A percentile compares a stretch with the other conserved stretches of the same genome.
These are phyloP conservation scores for Tholera decimalis DNA, from an alignment of 2,888 invertebrate species.

Conservation along the genomic window DNA sequence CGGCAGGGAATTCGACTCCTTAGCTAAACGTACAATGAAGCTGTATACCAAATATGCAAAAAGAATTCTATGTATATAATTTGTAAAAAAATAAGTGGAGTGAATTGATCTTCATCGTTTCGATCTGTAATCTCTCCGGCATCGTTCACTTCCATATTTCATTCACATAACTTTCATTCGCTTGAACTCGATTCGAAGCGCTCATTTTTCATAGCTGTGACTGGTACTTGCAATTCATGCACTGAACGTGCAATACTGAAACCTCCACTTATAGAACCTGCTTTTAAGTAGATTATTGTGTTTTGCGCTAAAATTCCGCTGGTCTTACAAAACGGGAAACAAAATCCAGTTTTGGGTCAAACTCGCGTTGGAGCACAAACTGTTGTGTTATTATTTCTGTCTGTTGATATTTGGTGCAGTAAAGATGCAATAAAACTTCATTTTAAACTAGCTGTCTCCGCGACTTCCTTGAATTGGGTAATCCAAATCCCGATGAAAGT, in stretches of 20 bases:
- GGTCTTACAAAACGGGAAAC: background rate
- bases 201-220: constrained; percentile 56
- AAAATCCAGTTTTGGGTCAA: no score
- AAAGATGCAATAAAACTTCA: no score
- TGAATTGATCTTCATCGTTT: constrained; percentile 33
- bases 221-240: constrained; percentile 58
- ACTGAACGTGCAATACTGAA: constrained; percentile 46
- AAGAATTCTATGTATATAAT: background rate
- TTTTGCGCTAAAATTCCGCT: constrained; percentile 10
- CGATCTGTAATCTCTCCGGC: constrained; percentile 44
- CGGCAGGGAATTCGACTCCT: no score
- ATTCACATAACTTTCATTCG: constrained; percentile 59
- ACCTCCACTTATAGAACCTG: constrained; percentile 15
- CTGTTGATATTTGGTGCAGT: no score
- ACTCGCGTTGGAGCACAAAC: no score
- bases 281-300: constrained; percentile 35
- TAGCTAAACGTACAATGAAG: no score
- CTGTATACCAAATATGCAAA: background rate
- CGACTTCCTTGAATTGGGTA: no score
- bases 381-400: no score
- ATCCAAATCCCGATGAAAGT: no score
- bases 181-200: constrained; percentile 56
- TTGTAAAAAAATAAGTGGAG: constrained; percentile 22
- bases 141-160: constrained; percentile 53
- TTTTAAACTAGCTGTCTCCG: no score